Evolutionary conservation across 2,797 vertebrate species (phyloP).

Genomic region (Ciconia nigra): DNA sequence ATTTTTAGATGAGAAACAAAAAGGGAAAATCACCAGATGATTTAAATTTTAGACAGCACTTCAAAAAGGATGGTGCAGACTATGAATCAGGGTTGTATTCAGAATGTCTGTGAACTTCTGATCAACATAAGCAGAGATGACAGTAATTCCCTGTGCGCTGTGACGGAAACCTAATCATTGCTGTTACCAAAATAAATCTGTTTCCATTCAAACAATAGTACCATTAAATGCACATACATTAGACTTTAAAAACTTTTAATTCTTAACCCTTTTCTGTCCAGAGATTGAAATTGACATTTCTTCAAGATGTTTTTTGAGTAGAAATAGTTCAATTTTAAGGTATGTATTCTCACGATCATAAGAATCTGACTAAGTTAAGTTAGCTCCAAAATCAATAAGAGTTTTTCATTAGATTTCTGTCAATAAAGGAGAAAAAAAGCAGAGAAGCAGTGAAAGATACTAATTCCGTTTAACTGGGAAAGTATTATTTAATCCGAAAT

Average conservation of each 20-base stretch:
- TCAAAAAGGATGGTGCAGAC: background rate
- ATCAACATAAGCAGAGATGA: background rate
- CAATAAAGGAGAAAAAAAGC: background rate
- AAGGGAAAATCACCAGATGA: background rate
- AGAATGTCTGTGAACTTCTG: background rate
- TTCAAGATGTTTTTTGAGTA: background rate
- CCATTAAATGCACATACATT: background rate
- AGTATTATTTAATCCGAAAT: background rate
- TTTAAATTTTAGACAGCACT: background rate
- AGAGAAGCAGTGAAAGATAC: background rate
- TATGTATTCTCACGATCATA: background rate
- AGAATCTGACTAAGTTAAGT: background rate
- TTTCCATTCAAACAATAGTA: background rate
- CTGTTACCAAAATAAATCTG: background rate
- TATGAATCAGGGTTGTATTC: background rate
- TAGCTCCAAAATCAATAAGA: background rate
- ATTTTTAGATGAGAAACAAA: background rate
- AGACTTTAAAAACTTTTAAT: background rate
- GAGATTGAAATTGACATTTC: background rate
- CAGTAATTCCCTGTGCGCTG: background rate
- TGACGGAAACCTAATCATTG: background rate
- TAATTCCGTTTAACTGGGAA: background rate
- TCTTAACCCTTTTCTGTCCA: background rate
- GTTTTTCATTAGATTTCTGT: background rate
- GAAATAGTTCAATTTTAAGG: background rate